These are phyloP conservation scores for Desmodus rotundus DNA, from an alignment of 2,113 vertebrate species.

Conservation along the genomic window DNA sequence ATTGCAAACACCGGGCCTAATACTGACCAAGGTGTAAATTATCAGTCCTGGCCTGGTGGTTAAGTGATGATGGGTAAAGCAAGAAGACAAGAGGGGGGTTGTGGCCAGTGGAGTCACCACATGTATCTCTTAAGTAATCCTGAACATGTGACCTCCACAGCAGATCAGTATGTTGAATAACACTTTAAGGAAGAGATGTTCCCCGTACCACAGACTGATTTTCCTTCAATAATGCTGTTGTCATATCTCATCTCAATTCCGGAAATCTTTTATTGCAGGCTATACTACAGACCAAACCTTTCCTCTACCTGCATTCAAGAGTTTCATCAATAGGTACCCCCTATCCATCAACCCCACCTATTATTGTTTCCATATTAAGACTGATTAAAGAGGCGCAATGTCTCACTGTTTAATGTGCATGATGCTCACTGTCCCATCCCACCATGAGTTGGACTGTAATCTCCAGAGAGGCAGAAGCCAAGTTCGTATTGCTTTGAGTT, in stretches of 20 bases:
- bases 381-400: neutral
- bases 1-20: constrained; percentile 55
- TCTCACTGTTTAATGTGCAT: neutral
- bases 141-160: neutral
- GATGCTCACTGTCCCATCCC: neutral
- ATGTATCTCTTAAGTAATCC: neutral
- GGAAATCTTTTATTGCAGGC: neutral
- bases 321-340: neutral
- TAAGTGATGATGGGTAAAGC: constrained; percentile 24
- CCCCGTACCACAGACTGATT: neutral
- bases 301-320: neutral
- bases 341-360: neutral
- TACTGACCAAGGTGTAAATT: constrained; percentile 50
- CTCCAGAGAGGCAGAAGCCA: neutral
- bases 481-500: neutral
- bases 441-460: neutral
- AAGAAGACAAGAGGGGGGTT: neutral
- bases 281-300: neutral
- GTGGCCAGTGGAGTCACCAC: neutral
- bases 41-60: neutral
- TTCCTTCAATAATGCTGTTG: neutral
- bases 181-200: neutral
- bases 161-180: neutral
- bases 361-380: neutral
- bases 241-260: neutral